phyloP scores from a whole-genome alignment of 1,140 invertebrate species.

The Ganaspis sp. region DNA sequence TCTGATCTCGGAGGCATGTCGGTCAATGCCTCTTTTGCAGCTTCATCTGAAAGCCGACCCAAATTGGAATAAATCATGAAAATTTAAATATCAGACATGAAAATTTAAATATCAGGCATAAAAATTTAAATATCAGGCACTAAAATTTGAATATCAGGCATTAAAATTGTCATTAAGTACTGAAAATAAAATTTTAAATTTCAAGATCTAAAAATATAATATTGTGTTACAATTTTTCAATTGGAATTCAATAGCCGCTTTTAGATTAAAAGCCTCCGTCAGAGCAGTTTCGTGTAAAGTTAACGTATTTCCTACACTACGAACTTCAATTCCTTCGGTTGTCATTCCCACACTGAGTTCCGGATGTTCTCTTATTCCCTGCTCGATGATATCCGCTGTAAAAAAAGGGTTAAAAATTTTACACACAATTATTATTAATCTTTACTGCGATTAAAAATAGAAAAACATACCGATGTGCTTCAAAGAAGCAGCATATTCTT shows the following conservation, averaged over 20 bases:
- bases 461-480: constrained; percentile 85
- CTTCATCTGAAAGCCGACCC: constrained; percentile 81
- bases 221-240: constrained; percentile 88
- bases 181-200: no score
- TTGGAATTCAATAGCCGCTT: constrained; percentile 98
- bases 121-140: no score
- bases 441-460: no score
- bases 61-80: neutral
- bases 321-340: constrained; percentile 97
- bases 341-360: constrained; percentile 98
- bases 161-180: no score
- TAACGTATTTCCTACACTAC: constrained; percentile 97
- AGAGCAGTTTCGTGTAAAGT: constrained; percentile 97
- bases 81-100: no score
- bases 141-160: no score
- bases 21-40: constrained; percentile 94
- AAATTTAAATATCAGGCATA: no score
- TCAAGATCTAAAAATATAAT: neutral
- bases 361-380: constrained; percentile 97
- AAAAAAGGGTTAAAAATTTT: no score
- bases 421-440: no score
- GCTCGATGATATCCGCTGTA: constrained; percentile 95
- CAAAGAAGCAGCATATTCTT: constrained; percentile 93
- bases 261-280: constrained; percentile 98
- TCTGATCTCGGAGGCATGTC: constrained; percentile 98